Conservation (phyloP, 2,113 vertebrate species). For the Arenaria interpres region DNA sequence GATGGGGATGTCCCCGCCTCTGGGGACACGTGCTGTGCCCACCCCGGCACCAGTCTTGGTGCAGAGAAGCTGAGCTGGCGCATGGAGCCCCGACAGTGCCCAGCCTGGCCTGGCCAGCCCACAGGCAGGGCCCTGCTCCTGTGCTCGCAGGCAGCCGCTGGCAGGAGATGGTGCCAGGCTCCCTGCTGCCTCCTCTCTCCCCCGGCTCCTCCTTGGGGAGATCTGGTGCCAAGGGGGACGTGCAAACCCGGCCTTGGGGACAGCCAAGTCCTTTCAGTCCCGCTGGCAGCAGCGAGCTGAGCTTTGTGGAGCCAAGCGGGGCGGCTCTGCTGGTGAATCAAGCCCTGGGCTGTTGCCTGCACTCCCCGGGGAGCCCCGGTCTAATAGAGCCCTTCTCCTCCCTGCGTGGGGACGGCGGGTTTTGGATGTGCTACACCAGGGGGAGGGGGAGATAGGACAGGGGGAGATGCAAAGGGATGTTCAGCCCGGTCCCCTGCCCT, state of each 20-base stretch:
- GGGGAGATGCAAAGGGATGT: background rate
- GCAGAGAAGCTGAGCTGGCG: background rate
- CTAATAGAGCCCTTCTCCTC: background rate
- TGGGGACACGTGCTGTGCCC: background rate
- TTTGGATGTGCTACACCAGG: background rate
- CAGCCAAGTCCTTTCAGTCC: background rate
- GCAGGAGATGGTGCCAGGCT: background rate
- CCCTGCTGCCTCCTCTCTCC: background rate
- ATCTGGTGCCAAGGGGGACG: background rate
- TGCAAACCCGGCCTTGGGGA: background rate
- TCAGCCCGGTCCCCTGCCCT: background rate
- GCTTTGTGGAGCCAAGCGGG: background rate
- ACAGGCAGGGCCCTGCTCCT: background rate
- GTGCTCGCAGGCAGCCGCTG: background rate
- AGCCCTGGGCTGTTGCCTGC: background rate
- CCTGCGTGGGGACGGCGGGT: fast-evolving
- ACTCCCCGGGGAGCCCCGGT: fast-evolving
- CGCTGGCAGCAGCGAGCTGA: background rate
- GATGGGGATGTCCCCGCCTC: background rate
- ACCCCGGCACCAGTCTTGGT: background rate
- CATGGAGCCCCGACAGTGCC: background rate
- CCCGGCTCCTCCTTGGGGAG: background rate
- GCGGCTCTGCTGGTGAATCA: fast-evolving
- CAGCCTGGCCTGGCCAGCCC: background rate
- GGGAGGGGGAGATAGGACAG: background rate